Evolutionary conservation across 1,140 invertebrate genomes (phyloP).

Genomic region (Bilobella aurantiaca): DNA sequence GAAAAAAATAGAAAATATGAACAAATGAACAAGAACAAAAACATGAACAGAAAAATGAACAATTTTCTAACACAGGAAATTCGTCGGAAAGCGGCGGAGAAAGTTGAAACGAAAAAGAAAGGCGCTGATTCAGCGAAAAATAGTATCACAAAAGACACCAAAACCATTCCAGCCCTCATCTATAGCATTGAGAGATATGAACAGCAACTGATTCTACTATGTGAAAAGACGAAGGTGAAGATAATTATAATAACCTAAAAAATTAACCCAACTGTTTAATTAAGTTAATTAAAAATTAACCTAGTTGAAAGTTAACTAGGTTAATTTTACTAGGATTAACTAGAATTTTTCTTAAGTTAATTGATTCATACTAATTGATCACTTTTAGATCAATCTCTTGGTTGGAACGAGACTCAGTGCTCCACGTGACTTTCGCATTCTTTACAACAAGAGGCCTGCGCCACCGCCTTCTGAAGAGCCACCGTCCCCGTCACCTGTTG

Average conservation of each 20-base stretch:
- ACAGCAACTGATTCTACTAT: constrained; percentile 15
- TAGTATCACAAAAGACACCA: constrained; percentile 24
- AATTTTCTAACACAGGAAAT: not conserved
- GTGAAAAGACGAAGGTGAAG: constrained; percentile 20
- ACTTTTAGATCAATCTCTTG: constrained; percentile 27
- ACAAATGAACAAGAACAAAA: no score
- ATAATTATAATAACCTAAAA: not conserved
- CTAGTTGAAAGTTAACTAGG: no score
- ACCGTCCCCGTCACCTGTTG: no score
- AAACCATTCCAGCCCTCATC: constrained; percentile 21
- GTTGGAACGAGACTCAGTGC: constrained; percentile 27
- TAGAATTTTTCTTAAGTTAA: no score
- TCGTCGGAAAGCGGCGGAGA: not conserved
- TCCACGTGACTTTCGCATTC: constrained; percentile 28
- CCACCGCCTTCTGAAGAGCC: no score
- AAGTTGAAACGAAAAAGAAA: constrained; percentile 13
- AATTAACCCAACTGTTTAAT: not conserved
- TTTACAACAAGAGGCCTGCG: not conserved
- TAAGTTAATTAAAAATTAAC: no score
- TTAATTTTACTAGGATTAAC: no score
- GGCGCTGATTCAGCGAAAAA: constrained; percentile 9
- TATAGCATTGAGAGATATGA: constrained; percentile 31
- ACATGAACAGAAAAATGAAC: no score
- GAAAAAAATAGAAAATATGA: constrained; percentile 4
- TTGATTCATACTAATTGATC: no score